Conservation (phyloP, 2,888 invertebrate species). For the Esperia sulphurella region DNA sequence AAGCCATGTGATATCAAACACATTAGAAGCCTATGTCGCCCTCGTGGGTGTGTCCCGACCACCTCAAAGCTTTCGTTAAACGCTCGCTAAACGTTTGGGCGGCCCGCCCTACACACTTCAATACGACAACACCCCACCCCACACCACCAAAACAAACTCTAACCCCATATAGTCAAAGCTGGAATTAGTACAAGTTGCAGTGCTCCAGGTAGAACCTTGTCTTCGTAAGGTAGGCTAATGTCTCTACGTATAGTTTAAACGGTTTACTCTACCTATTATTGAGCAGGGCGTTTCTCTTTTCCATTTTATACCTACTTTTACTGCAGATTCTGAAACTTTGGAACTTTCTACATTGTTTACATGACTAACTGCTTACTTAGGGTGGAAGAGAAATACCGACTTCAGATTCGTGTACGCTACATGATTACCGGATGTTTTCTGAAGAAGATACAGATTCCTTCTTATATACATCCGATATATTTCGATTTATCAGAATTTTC, state of each 20-base stretch:
- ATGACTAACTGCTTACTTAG: too few relatives aligned
- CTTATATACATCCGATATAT: too few relatives aligned
- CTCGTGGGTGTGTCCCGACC: slow-evolving; percentile 67
- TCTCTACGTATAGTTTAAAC: slow-evolving; percentile 65
- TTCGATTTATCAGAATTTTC: too few relatives aligned
- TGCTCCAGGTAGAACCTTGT: slow-evolving; percentile 42
- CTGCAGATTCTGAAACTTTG: too few relatives aligned
- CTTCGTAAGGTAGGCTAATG: slow-evolving; percentile 41
- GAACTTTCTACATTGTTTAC: too few relatives aligned
- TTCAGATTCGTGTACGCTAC: too few relatives aligned
- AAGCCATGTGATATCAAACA: slow-evolving; percentile 14
- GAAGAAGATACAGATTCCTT: too few relatives aligned
- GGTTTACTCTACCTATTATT: slow-evolving; percentile 52
- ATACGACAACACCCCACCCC: slow-evolving; percentile 38
- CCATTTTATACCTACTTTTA: slow-evolving; percentile 28
- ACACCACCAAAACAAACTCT: slow-evolving; percentile 33
- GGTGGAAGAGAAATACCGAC: too few relatives aligned
- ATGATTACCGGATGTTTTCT: too few relatives aligned
- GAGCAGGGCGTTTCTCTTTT: slow-evolving; percentile 53
- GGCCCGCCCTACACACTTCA: slow-evolving; percentile 72
- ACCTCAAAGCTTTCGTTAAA: slow-evolving; percentile 68
- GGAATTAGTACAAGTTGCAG: slow-evolving; percentile 7
- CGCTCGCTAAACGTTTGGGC: slow-evolving; percentile 78
- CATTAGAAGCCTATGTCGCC: slow-evolving; percentile 24
- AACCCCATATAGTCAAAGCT: slow-evolving; percentile 21